Evolutionary conservation across 2,888 invertebrate genomes (phyloP).

Genomic region (Aspidiotus rigidus): DNA sequence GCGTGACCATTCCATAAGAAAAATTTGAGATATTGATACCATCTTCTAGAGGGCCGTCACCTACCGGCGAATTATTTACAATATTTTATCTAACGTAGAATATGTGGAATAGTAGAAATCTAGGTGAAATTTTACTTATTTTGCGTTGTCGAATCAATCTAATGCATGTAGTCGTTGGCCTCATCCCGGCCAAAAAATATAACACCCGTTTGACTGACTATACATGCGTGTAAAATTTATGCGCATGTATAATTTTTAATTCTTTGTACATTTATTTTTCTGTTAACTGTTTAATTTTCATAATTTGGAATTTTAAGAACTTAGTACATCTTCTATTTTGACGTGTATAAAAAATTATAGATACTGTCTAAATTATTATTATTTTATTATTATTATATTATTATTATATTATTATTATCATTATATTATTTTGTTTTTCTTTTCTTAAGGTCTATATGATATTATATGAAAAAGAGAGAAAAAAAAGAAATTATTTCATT

Average conservation of each 20-base stretch:
- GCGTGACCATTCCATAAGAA: too few relatives aligned
- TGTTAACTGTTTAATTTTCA: slow-evolving; percentile 32
- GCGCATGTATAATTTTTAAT: slow-evolving; percentile 13
- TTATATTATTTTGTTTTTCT: slow-evolving; percentile 5
- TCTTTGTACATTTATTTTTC: slow-evolving; percentile 20
- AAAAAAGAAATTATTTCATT: slow-evolving; percentile 18
- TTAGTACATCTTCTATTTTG: slow-evolving; percentile 27
- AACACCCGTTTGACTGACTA: slow-evolving; percentile 32
- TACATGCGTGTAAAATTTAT: slow-evolving; percentile 12
- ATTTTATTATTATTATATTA: slow-evolving; percentile 21
- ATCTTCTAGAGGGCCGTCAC: too few relatives aligned
- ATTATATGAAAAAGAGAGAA: too few relatives aligned
- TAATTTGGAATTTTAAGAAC: slow-evolving; percentile 23
- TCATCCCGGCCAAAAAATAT: slow-evolving; percentile 21
- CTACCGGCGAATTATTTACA: too few relatives aligned
- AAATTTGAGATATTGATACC: too few relatives aligned
- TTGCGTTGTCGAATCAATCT: too few relatives aligned
- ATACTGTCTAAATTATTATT: slow-evolving; percentile 29
- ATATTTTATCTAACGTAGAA: too few relatives aligned
- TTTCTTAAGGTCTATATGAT: too few relatives aligned
- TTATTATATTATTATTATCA: slow-evolving; percentile 27
- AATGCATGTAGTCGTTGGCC: not conserved
- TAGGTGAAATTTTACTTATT: too few relatives aligned
- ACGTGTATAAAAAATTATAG: slow-evolving; percentile 23
- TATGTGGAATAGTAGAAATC: too few relatives aligned